Base-by-base conservation (phyloP, 2,113 vertebrate genomes). In the Felis chaus region DNA sequence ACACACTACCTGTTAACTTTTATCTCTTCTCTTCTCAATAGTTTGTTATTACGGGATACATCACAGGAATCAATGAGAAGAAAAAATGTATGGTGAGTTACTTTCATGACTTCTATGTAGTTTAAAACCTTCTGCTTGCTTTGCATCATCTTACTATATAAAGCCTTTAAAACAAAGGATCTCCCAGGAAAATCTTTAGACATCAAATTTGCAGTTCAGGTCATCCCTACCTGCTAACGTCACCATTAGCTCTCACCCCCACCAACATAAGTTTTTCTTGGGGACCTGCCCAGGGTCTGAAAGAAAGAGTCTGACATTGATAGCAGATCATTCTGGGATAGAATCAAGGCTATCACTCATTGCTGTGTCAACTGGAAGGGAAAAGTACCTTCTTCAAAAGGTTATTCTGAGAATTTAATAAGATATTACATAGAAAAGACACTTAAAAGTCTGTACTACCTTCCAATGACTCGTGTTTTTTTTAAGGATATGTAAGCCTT, bases 31-130 rank as follows among this genome's bases (percentile, higher is more conserved):
- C 69, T 90, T 94, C 85, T 61, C 19, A 21, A 79, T 94, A 98
- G 98, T 98, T 97, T 39, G 8, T 91, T 69, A 1, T 95, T 45
- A 57, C 97, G 18, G 98, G 98, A 80, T 94, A 4, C 11, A 0
- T 95, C 96, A 91, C 93, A 66, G 36, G 53, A 33, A 16, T 0
- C 5, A 7, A 73, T 15, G 12, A 39, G 19, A 81, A 48, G n/a
- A 27, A 4, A 19, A 92, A 45, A 27, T 7, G 19, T 16, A 7
- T 31, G 96, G 98, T 98, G 63, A 97, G 97, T 84, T 19, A 5
- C 21, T 36, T 45, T 31, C 31, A 33, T 10, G 21, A 55, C 27
- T 31, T 90, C 33, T 86, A 4, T 8, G 7, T 68, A 6, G 48
- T 80, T 61, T 80, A 15, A 65, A 53, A 25, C 55, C 27, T 84